Base-by-base conservation (phyloP, 2,113 vertebrate genomes). In the Emydura subglobosa region DNA sequence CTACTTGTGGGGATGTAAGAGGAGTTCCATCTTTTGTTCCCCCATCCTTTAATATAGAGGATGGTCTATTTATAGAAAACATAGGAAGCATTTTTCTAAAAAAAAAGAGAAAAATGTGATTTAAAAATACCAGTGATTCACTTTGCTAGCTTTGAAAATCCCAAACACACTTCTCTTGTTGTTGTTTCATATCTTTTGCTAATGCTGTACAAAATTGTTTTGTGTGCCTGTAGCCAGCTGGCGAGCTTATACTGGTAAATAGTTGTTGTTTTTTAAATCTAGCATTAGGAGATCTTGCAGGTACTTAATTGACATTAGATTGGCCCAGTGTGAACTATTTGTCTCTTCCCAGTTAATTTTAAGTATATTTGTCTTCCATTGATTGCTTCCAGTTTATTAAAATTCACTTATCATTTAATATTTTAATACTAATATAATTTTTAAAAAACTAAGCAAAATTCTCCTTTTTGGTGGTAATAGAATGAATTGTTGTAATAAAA, bases 11-110 rank as follows among this genome's bases (percentile, higher is more conserved):
- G 34, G 24, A 7, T 92, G 2, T 47, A 94, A 57, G 74, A 87
- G 22, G 34, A 82, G 7, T 85, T 31, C 31, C 4, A 3, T 92
- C 87, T 91, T 31, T 79, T 88, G 42, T 53, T 74, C 57, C 31
- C 82, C n/a, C 54, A 57, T 57, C 85, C n/a, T 89, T 94, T 85
- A 86, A 72, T 53, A 93, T 85, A 53, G 88, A 83, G 72, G 78
- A 61, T 81, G 25, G 44, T 44, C 24, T 47, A 42, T 84, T 47
- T 92, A 50, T 65, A 47, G 22, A 90, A 25, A 89, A 82, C 65
- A 57, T 57, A 14, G 95, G 74, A 76, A 47, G 74, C 83, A 29
- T 42, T 89, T 94, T 93, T 53, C 86, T 81, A 92, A 92, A 87
- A 39, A 39, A 39, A 39, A 57, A 47, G 44, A 78, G 91, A 47